Conservation (phyloP, 2,888 invertebrate genomes). For the Romanomermis culicivorax region DNA sequence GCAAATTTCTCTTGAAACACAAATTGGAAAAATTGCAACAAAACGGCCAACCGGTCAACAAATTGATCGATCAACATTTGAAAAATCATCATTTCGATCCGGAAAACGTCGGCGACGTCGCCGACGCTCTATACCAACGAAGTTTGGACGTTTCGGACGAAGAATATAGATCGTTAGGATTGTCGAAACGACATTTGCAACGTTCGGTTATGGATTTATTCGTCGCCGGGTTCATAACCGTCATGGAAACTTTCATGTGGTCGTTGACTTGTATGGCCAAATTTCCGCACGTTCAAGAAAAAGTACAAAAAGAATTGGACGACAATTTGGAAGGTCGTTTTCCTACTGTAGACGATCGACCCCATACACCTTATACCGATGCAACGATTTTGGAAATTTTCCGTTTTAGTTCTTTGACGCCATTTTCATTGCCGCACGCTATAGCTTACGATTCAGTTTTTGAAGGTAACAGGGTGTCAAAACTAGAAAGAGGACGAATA, state of each 20-base stretch:
- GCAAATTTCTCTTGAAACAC: background rate
- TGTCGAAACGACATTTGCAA: conserved; percentile 5
- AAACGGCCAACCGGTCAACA: background rate
- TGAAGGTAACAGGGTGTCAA: no score
- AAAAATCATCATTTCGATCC: background rate
- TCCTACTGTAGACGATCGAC: conserved; percentile 1
- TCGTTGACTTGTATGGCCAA: conserved; percentile 6
- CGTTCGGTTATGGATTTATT: conserved; percentile 11
- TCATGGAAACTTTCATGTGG: conserved; percentile 11
- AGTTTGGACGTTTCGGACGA: conserved; percentile 1
- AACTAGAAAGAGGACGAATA: no score
- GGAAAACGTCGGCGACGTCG: conserved; percentile 8
- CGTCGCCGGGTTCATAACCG: conserved; percentile 11
- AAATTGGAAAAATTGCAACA: background rate
- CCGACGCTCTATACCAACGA: conserved; percentile 10
- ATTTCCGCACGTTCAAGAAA: conserved; percentile 6
- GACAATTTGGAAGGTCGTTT: background rate
- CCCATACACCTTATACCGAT: conserved; percentile 1
- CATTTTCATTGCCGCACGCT: conserved; percentile 10
- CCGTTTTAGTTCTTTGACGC: conserved; percentile 6
- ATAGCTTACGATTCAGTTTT: conserved; percentile 7
- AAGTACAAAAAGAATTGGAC: conserved; percentile 7
- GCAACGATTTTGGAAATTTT: conserved; percentile 9
- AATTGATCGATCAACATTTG: background rate
- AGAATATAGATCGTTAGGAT: background rate